Base-by-base conservation (phyloP, 2,888 invertebrate genomes). In the Galerucella calmariensis region DNA sequence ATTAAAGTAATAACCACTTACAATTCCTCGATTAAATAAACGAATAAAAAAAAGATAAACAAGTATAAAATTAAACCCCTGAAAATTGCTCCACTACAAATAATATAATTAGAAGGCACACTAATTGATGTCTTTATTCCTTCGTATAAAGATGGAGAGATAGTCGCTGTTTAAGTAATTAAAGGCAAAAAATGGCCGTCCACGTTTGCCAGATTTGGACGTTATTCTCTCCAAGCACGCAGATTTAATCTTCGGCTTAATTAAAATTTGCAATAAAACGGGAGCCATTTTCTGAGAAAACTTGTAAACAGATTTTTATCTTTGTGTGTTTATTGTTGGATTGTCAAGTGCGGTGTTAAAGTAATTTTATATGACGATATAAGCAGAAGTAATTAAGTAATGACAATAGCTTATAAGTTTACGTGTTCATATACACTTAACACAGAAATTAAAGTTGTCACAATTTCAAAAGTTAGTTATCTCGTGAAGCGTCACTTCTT, bases 191-290 rank as follows among this genome's bases (percentile, higher is more conserved):
- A 74, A 76, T 76, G 72, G 71, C 71, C 67, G 69, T 66, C 41
- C 74, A 61, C 69, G 69, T 76, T 72, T 66, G 65, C 69, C 76
- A 72, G 76, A 76, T 76, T 76, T 76, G 73, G 74, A 74, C 69
- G 65, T 72, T 65, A 76, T 74, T 71, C 65, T 76, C 70, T 66
- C 67, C 59, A 53, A 65, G 65, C 69, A 67, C 72, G 72, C 72
- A 67, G 67, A 73, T 73, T 71, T 73, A 73, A 73, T 67, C 72
- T 73, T 67, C 62, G 27, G 61, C 68, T 73, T 73, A 67, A 73
- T 73, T 73, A 73, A 73, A 73, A 73, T 73, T 68, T 62, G 72
- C 72, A 73, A 73, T 73, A 73, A 73, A 73, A 73, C 67, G 67
- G 72, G 72, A 73, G 72, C 53, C 71, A 71, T 71, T 71, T 69